Evolutionary conservation across 2,888 invertebrate genomes (phyloP), one percentile per base, ranked within the genome.

Genomic region (Mamestra brassicae): DNA sequence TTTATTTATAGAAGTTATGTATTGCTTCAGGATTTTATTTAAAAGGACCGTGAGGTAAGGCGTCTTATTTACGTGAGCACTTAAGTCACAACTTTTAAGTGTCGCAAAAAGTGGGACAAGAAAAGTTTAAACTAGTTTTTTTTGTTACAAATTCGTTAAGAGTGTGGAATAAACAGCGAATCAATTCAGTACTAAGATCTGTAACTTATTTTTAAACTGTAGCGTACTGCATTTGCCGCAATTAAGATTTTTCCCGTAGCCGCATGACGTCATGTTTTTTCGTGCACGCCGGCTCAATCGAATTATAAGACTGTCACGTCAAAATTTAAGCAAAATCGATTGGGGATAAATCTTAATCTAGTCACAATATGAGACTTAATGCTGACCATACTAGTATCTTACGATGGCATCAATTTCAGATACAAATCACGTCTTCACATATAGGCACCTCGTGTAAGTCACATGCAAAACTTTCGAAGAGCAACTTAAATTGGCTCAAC

Each of bases 401-500:
- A 26, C 26, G 26, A 26, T 26, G 26, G 26, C 26, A 26, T 26
- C 26, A 26, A 26, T 26, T 26, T 26, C 26, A 26, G 0, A 26
- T 38, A 38, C 38, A 38, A 3, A 58, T 61, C 0, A 61, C 54
- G 10, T 5, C 55, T 34, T 42, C n/a, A 66, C 4, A 54, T 61
- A 2, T 1, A 26, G 17, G 26, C 10, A n/a, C 38, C 36, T 47
- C 11, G n/a, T 47, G n/a, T 17, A 11, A 42, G 50, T 62, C 50
- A 45, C 55, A 76, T 36, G 61, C 34, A 67, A 67, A 62, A 45
- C 45, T 36, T 10, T 77, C n/a, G 6, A 36, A 26, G 36, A 42
- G 6, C 11, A 77, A 77, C 34, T 64, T 76, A 70, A 47, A 78
- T 70, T 63, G 63, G 6, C 47, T 54, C n/a, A 62, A 58, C 45